Evolutionary conservation across 2,888 invertebrate genomes (phyloP).

Genomic region (Emmelina monodactyla): DNA sequence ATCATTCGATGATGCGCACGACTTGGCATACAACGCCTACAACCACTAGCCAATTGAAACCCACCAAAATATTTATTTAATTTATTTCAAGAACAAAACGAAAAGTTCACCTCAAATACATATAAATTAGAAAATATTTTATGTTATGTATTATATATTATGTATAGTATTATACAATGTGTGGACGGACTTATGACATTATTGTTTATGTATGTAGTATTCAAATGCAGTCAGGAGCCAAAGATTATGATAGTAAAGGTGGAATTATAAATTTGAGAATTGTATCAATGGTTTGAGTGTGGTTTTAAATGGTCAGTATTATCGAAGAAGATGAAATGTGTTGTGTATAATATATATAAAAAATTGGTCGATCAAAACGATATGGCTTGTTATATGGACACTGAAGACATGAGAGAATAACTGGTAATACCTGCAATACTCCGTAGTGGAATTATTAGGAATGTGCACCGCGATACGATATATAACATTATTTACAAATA

Average conservation of each 20-base stretch:
- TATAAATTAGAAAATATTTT: neutral
- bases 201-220: constrained; percentile 3
- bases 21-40: constrained; percentile 70
- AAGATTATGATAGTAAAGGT: neutral
- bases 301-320: constrained; percentile 8
- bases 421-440: constrained; percentile 36
- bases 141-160: neutral
- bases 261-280: neutral
- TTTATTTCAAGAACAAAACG: constrained; percentile 21
- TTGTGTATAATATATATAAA: neutral
- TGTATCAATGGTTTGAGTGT: constrained; percentile 2
- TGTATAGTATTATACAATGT: neutral
- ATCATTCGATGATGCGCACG: constrained; percentile 58
- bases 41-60: constrained; percentile 39
- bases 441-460: constrained; percentile 9
- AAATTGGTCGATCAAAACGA: constrained; percentile 6
- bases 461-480: constrained; percentile 7
- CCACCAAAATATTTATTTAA: constrained; percentile 27
- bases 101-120: neutral
- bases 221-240: too few species aligned
- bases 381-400: constrained; percentile 17
- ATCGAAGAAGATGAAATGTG: neutral
- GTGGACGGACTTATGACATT: neutral
- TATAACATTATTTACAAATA: constrained; percentile 17
- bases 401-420: neutral